Percentiles rank a stretch among this genome's conserved stretches.
Conservation (phyloP, 1,140 invertebrate genomes). For the Bradysia coprophila region DNA sequence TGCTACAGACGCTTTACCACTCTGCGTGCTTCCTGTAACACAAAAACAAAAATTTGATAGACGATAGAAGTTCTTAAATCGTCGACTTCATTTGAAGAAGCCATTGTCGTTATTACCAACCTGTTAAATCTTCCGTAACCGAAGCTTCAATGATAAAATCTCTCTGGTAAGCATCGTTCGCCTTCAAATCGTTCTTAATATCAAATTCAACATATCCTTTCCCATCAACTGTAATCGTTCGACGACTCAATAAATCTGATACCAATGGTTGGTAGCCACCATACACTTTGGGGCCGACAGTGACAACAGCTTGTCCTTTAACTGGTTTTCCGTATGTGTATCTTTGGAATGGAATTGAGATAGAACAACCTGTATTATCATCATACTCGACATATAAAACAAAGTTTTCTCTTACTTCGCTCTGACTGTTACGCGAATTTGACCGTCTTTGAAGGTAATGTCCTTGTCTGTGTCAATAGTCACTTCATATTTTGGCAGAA, state of each 20-base stretch:
- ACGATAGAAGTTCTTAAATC: no score
- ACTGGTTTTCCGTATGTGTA: slow-evolving; percentile 53
- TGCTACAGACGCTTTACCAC: slow-evolving; percentile 42
- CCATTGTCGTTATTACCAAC: background rate
- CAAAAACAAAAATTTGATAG: background rate
- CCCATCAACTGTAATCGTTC: slow-evolving; percentile 65
- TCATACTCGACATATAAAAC: background rate
- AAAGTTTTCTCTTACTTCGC: slow-evolving; percentile 45
- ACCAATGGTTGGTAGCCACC: slow-evolving; percentile 21
- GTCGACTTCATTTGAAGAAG: background rate
- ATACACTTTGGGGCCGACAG: slow-evolving; percentile 37
- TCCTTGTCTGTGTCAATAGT: slow-evolving; percentile 63
- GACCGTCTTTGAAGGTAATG: slow-evolving; percentile 63
- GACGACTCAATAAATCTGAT: slow-evolving; percentile 30
- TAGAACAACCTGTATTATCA: background rate
- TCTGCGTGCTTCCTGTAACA: slow-evolving; percentile 42
- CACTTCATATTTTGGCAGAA: slow-evolving; percentile 83
- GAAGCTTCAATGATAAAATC: slow-evolving; percentile 51
- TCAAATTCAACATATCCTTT: slow-evolving; percentile 57
- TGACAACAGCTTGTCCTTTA: slow-evolving; percentile 51
- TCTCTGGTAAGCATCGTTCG: slow-evolving; percentile 53
- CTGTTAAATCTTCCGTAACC: slow-evolving; percentile 54
- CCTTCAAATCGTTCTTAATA: slow-evolving; percentile 42
- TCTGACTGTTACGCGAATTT: slow-evolving; percentile 54
- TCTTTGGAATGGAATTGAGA: slow-evolving; percentile 25